These are phyloP conservation scores for Dallia pectoralis DNA, from an alignment of 2,797 vertebrate genomes.

Conservation along the genomic window DNA sequence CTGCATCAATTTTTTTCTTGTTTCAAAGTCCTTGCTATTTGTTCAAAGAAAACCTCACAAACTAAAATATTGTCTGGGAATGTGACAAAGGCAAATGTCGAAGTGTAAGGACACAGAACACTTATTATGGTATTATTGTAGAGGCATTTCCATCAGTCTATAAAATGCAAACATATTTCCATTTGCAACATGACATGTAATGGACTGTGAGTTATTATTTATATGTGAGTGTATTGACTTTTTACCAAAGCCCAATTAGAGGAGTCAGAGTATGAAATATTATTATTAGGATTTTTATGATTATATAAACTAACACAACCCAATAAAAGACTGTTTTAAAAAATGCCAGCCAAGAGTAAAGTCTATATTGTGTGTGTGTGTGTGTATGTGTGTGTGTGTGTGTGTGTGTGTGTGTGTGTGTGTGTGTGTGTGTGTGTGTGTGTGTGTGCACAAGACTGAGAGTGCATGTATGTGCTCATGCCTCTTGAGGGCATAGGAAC, in stretches of 20 bases:
- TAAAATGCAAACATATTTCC: background rate
- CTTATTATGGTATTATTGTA: background rate
- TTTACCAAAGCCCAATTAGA: background rate
- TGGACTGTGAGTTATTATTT: background rate
- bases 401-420: background rate
- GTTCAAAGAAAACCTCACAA: background rate
- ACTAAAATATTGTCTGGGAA: background rate
- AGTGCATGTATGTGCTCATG: background rate
- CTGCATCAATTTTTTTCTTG: background rate
- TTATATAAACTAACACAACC: background rate
- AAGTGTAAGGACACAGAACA: background rate
- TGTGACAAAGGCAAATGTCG: background rate
- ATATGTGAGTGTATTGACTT: background rate
- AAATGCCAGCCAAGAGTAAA: background rate
- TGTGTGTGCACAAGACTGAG: background rate
- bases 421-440: background rate
- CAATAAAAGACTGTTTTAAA: background rate
- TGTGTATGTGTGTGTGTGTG: background rate
- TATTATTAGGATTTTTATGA: background rate
- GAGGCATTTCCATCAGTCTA: background rate
- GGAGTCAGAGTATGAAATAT: background rate
- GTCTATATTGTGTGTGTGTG: background rate
- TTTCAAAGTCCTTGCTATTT: constrained; percentile 1
- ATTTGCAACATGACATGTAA: background rate
- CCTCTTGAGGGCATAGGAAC: background rate